A percentile compares a stretch with the other conserved stretches of the same genome.
phyloP scores from a whole-genome alignment of 2,888 invertebrate species.

The Blomia tropicalis region DNA sequence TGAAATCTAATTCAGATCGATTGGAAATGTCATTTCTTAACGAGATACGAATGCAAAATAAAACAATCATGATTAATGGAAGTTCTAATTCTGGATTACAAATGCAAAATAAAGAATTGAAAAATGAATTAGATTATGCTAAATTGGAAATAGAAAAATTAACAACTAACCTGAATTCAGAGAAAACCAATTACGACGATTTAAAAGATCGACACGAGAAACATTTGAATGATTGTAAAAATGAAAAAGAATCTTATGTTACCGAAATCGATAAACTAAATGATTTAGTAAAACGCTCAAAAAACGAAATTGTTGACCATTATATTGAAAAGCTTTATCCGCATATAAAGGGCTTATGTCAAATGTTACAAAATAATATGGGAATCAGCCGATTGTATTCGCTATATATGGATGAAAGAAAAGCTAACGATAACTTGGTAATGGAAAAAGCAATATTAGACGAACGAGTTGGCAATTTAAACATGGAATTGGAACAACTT shows the following conservation, averaged over 20 bases:
- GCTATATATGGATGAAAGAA: neutral
- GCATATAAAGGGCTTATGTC: neutral
- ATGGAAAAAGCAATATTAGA: neutral
- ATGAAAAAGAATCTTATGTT: neutral
- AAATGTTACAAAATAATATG: neutral
- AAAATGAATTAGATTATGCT: neutral
- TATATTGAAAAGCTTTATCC: constrained; percentile 12
- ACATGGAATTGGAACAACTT: neutral
- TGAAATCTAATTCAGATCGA: neutral
- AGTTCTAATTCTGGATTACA: neutral
- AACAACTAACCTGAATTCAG: too few relatives aligned
- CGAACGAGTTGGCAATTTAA: neutral
- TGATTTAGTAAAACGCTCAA: neutral
- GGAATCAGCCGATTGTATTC: neutral
- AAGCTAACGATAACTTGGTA: neutral
- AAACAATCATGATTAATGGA: neutral
- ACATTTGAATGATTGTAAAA: neutral
- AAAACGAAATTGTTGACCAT: constrained; percentile 1
- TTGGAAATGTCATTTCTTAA: neutral
- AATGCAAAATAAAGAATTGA: neutral
- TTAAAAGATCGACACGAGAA: neutral
- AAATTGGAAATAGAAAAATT: too few relatives aligned
- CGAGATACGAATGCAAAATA: neutral
- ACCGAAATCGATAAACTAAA: constrained; percentile 5
- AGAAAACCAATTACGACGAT: too few relatives aligned